Conservation (phyloP, 2,888 invertebrate species). For the Callosobruchus maculatus region DNA sequence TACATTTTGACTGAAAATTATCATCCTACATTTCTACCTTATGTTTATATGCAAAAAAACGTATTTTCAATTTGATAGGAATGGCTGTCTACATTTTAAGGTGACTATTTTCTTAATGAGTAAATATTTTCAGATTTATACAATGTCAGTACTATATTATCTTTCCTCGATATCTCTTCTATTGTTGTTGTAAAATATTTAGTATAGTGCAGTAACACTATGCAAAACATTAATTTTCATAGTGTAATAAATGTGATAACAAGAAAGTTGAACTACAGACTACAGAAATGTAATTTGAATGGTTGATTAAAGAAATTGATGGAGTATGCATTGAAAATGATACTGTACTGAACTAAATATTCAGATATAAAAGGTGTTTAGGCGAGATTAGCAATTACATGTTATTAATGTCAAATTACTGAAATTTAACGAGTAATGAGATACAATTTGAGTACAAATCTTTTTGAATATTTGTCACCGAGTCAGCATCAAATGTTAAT, state of each 20-base stretch:
- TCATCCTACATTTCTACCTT: too few relatives aligned
- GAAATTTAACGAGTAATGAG: neutral
- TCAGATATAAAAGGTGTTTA: neutral
- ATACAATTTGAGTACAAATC: neutral
- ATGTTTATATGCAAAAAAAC: too few relatives aligned
- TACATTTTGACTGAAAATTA: too few relatives aligned
- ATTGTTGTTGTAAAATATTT: neutral
- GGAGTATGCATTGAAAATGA: neutral
- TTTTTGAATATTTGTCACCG: too few relatives aligned
- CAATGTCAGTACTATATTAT: neutral
- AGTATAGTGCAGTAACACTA: neutral
- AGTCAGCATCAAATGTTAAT: too few relatives aligned
- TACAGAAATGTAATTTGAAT: too few relatives aligned
- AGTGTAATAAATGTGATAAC: too few relatives aligned
- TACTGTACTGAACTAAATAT: neutral
- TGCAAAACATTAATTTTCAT: neutral
- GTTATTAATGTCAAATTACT: neutral
- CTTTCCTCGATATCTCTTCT: neutral
- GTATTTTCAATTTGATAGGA: too few relatives aligned
- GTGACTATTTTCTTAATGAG: neutral
- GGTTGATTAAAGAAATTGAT: too few relatives aligned
- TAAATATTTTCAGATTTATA: neutral
- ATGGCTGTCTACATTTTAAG: too few relatives aligned
- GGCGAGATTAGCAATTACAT: neutral
- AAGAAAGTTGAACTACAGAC: too few relatives aligned